Conservation (phyloP, 2,113 vertebrate species). For the Heptranchias perlo region DNA sequence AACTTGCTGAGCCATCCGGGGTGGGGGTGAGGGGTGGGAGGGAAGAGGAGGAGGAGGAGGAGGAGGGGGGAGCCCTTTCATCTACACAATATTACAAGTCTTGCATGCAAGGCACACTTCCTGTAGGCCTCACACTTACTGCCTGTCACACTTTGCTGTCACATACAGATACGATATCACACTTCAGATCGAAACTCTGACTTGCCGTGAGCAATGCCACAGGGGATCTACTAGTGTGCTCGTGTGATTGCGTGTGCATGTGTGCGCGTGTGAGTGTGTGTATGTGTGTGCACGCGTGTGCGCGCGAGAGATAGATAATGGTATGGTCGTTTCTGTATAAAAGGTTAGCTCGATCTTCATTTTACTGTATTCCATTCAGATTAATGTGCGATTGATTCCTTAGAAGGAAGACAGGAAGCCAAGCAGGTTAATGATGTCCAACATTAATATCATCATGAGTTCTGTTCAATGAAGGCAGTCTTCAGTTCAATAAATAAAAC, state of each 20-base stretch:
- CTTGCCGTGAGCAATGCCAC: background rate
- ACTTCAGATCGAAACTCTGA: background rate
- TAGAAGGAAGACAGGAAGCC: background rate
- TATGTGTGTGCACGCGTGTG: background rate
- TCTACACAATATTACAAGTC: background rate
- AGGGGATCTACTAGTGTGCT: background rate
- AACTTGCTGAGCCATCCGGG: no score
- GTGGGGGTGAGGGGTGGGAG: no score
- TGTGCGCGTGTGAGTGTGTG: background rate
- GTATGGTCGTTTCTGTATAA: background rate
- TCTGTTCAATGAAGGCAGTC: background rate
- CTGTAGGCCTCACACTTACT: background rate
- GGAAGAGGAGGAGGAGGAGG: no score
- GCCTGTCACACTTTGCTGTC: background rate
- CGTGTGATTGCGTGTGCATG: background rate
- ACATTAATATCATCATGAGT: constrained; percentile 11
- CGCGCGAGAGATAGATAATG: background rate
- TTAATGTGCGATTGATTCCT: background rate
- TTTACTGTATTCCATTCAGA: background rate
- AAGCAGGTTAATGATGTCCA: background rate
- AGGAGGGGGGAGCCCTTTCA: no score
- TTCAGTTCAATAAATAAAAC: background rate
- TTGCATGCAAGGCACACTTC: background rate
- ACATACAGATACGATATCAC: no score
- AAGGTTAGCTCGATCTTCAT: background rate